Base-by-base conservation (phyloP, 2,113 vertebrate genomes). In the Tragelaphus scriptus region DNA sequence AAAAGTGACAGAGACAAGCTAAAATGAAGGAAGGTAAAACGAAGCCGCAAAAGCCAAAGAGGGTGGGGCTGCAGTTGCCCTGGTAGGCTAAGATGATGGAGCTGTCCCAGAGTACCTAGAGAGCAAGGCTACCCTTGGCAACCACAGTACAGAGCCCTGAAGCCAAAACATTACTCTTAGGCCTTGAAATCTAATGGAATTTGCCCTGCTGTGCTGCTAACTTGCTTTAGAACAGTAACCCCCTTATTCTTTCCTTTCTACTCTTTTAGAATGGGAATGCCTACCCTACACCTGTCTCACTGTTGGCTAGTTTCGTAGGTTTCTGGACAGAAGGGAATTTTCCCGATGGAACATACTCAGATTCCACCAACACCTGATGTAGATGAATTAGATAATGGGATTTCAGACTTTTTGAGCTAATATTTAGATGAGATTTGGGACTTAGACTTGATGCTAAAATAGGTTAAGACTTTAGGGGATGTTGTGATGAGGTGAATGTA, bases 21-120 rank as follows among this genome's bases (percentile, higher is more conserved):
- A 89, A 95, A 94, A 92, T 68, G 58, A 96, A 97, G 14, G 44
- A 84, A 96, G 15, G 11, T 82, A n/a, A 84, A 84, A 84, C 25
- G 32, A 92, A 91, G 49, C 7, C 25, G 7, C 40, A 96, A 65
- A 94, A 65, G 79, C 49, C 49, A 88, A 25, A 85, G 32, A 96
- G 56, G 28, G 14, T 68, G 17, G 56, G 44, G 30, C 14, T 87
- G 25, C 9, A 84, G 30, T 75, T 77, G 5, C 36, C 23, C 19
- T 63, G 12, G 15, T 58, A 58, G 51, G 47, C 51, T 86, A 23
- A 90, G 30, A 80, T 36, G 40, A 68, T 71, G n/a, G 44, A 23
- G 30, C n/a, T 87, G 10, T 58, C 51, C 56, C 81, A 80, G 82
- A 65, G 36, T 56, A 36, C 21, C 47, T 49, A 79, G 56, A 65